phyloP scores from a whole-genome alignment of 2,888 invertebrate genomes.

The Aspidiotus destructor region DNA sequence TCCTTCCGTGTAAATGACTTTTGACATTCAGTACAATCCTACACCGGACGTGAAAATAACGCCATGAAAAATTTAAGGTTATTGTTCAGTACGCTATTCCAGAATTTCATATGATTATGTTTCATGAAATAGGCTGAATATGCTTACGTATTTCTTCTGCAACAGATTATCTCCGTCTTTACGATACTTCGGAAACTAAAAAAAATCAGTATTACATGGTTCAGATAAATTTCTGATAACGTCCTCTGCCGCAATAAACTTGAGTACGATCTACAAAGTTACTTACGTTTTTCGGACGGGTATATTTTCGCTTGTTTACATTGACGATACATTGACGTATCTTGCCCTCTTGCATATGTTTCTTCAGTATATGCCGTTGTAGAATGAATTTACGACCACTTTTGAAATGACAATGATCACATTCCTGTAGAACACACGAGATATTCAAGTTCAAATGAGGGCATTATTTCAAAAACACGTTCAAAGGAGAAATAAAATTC shows the following conservation, averaged over 20 bases:
- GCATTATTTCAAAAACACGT: not conserved
- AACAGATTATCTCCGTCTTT: no score
- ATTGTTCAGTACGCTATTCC: no score
- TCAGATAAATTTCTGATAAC: not conserved
- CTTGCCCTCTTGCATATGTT: not conserved
- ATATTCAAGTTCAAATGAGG: no score
- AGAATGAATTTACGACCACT: not conserved
- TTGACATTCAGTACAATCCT: not conserved
- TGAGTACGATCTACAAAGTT: not conserved
- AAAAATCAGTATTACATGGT: no score
- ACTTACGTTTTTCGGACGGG: no score
- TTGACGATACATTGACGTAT: no score
- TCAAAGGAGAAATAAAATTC: not conserved
- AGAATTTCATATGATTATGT: no score
- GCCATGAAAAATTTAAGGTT: not conserved
- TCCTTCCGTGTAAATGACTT: not conserved
- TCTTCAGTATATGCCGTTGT: not conserved
- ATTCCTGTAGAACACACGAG: no score
- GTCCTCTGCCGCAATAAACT: not conserved
- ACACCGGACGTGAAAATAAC: not conserved
- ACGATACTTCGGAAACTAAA: no score
- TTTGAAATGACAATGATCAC: not conserved
- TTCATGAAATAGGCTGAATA: no score
- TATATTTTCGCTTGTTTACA: no score
- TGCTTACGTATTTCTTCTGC: not conserved